Conservation (phyloP, 2,113 vertebrate genomes). For the Naja naja region DNA sequence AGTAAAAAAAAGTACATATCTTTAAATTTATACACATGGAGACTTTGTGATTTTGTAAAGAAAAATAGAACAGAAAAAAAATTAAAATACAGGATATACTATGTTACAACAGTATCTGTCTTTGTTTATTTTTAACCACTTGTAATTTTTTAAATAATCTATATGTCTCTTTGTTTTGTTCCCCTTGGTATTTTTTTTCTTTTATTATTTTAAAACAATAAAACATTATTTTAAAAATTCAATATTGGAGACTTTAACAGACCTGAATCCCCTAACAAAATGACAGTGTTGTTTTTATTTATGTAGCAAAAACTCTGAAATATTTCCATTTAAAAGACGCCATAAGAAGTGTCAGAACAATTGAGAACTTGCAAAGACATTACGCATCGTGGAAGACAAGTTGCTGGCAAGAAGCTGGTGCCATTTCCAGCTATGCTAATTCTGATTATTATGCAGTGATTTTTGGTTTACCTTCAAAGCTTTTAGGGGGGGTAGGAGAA, state of each 20-base stretch:
- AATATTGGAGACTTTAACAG: background rate
- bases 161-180: background rate
- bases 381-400: constrained; percentile 46
- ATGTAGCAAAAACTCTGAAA: constrained; percentile 32
- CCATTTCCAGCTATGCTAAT: constrained; percentile 65
- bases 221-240: background rate
- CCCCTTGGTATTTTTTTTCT: background rate
- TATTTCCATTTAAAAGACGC: constrained; percentile 32
- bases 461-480: constrained; percentile 64
- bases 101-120: background rate
- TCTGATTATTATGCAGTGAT: constrained; percentile 55
- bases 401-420: constrained; percentile 54
- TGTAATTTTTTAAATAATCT: background rate
- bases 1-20: background rate
- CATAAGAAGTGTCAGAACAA: constrained; percentile 33
- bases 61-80: background rate
- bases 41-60: background rate
- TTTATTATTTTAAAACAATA: background rate
- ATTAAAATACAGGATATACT: background rate
- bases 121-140: background rate
- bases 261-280: constrained; percentile 47
- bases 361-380: constrained; percentile 34
- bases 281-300: constrained; percentile 54
- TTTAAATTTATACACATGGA: background rate
- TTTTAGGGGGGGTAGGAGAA: constrained; percentile 44